phyloP scores from a whole-genome alignment of 1,140 invertebrate genomes.

The Neodiprion pinetum region DNA sequence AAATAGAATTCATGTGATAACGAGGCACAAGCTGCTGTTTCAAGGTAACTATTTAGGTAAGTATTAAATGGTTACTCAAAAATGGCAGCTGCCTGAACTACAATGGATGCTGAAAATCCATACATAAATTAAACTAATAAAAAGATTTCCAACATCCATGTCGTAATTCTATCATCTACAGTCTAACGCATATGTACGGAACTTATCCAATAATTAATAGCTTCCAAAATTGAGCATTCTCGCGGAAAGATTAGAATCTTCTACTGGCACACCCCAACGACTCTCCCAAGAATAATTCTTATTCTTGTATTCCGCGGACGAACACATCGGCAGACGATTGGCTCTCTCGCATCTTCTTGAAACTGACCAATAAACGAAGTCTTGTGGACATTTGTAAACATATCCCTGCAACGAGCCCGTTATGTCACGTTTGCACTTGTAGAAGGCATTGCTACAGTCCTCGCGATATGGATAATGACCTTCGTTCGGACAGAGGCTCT shows the following conservation, averaged over 20 bases:
- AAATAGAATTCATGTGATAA: constrained; percentile 10
- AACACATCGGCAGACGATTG: constrained; percentile 67
- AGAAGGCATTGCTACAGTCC: constrained; percentile 73
- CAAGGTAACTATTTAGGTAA: background rate
- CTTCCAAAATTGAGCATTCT: constrained; percentile 33
- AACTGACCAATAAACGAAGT: constrained; percentile 78
- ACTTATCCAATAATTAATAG: background rate
- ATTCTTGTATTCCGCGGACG: constrained; percentile 36
- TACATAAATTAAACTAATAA: background rate
- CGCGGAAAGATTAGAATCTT: constrained; percentile 50
- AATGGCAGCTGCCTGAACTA: background rate
- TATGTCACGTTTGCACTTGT: constrained; percentile 71
- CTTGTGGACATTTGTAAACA: constrained; percentile 78
- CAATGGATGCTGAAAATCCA: background rate
- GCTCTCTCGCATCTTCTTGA: constrained; percentile 76
- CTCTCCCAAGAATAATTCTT: constrained; percentile 42
- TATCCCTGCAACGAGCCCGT: constrained; percentile 69
- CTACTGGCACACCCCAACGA: constrained; percentile 50
- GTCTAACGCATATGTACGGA: background rate
- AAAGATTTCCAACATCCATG: background rate
- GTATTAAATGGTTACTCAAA: background rate
- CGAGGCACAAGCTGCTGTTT: background rate
- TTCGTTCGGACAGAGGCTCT: constrained; percentile 69
- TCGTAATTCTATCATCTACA: background rate
- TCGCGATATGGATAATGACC: constrained; percentile 75